Conservation (phyloP, 92 coral and sea anemone genomes). For the Palythoa heliodiscus region DNA sequence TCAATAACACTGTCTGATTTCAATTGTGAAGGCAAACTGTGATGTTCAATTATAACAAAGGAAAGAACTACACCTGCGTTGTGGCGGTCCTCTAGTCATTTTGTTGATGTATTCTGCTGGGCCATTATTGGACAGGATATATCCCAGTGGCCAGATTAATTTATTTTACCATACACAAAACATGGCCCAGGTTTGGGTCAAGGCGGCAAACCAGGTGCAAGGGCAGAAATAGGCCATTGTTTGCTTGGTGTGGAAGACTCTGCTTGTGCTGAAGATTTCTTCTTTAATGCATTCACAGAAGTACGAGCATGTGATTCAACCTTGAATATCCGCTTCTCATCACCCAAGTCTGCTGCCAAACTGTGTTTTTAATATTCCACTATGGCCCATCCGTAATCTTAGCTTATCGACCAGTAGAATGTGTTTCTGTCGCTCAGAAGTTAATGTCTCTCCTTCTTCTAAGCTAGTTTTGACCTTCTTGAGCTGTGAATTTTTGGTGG, state of each 20-base stretch:
- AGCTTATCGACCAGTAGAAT: background rate
- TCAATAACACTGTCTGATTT: no score
- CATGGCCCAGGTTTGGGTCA: slow-evolving; percentile 28
- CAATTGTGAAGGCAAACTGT: slow-evolving; percentile 11
- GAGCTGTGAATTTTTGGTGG: slow-evolving; percentile 21
- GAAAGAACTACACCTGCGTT: no score
- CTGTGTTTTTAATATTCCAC: background rate
- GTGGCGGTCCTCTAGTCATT: no score
- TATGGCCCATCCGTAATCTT: background rate
- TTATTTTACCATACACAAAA: slow-evolving; percentile 53
- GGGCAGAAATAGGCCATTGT: slow-evolving; percentile 1
- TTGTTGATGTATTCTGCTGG: no score
- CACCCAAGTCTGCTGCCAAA: background rate
- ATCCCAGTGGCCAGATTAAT: slow-evolving; percentile 45
- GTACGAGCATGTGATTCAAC: background rate
- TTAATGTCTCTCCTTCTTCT: background rate
- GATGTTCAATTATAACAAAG: background rate
- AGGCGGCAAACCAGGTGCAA: background rate
- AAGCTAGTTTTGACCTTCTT: background rate
- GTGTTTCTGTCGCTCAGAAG: background rate
- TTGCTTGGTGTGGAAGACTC: background rate
- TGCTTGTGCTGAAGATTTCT: background rate
- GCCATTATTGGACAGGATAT: no score
- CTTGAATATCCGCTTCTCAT: background rate
- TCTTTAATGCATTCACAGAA: background rate